These are phyloP conservation scores for Thereva unica DNA, from an alignment of 2,888 invertebrate species.

Conservation along the genomic window DNA sequence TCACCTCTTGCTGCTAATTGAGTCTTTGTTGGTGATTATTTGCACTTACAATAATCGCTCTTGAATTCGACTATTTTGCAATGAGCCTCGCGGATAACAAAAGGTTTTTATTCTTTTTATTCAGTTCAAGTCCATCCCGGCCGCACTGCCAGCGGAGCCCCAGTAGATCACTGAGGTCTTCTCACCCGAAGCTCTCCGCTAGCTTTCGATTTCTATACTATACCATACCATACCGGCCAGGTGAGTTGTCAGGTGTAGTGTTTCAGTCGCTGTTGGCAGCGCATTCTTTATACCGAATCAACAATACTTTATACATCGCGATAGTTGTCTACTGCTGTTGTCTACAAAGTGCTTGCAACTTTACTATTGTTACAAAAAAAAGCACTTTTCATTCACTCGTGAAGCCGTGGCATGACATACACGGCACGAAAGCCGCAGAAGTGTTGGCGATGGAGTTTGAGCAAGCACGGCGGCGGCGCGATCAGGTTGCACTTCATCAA, in stretches of 20 bases:
- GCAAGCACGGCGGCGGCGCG: constrained; percentile 1
- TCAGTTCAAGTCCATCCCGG: too few relatives aligned
- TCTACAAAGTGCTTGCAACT: background rate
- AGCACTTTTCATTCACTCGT: too few relatives aligned
- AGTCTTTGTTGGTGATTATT: background rate
- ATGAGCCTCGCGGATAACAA: background rate
- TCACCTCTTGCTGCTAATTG: background rate
- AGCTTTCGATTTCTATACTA: too few relatives aligned
- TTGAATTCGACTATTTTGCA: background rate
- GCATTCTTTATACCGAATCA: constrained; percentile 20
- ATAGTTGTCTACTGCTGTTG: constrained; percentile 4
- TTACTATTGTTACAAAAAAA: too few relatives aligned
- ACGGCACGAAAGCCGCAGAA: too few relatives aligned
- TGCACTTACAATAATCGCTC: background rate
- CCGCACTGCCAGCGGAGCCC: too few relatives aligned
- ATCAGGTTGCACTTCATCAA: constrained; percentile 17
- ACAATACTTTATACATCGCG: background rate
- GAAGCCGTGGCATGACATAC: too few relatives aligned
- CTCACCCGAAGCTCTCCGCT: too few relatives aligned
- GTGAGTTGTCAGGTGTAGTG: constrained; percentile 1
- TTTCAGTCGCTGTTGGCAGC: background rate
- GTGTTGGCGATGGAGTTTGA: background rate
- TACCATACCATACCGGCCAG: too few relatives aligned
- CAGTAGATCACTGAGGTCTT: too few relatives aligned
- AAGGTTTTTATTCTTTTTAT: too few relatives aligned